Evolutionary conservation across 1,140 invertebrate species (phyloP), one percentile per base, ranked within the genome.

Genomic region (Drosophila teissieri): DNA sequence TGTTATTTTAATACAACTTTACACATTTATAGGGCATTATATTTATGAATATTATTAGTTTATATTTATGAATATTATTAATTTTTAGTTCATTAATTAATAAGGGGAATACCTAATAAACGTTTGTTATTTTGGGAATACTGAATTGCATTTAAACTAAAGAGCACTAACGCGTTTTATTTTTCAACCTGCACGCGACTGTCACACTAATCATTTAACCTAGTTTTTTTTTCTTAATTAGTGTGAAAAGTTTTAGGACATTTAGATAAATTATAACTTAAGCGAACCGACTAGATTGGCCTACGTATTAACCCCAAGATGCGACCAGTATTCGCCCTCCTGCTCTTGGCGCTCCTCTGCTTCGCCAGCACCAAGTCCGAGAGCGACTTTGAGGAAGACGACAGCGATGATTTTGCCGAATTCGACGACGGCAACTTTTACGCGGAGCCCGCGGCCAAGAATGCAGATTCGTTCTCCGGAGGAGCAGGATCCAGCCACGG

Each of bases 321-420:
- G 84, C 64, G 84, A 61, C 84, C 84, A 75, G 69, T 89, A 36
- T 75, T 74, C 61, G 77, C 80, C 40, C 84, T 90, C 40, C 49
- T 89, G 45, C 61, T 89, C 39, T 65, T 89, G 64, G 77, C 80
- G 40, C 61, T 89, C 3, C 31, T 89, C 6, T 89, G 84, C 45
- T 74, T 63, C 61, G 85, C 31, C 63, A 80, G 53, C 42, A 44
- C 78, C 7, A 80, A 37, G 27, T 40, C 85, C 58, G 17, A 79
- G 56, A 44, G 36, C 52, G 39, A 79, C 34, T 63, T 60, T 31
- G 49, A 73, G 65, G 82, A 86, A 37, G 84, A 69, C n/a, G 68
- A 70, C 46, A 73, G 78, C 39, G 97, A 98, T 94, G 98, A 99
- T 85, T 99, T 99, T 94, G 98, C 98, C 2, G 98, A 99, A 92